These are phyloP conservation scores for Bombus cullumanus DNA, from an alignment of 1,140 invertebrate genomes.

Conservation along the genomic window DNA sequence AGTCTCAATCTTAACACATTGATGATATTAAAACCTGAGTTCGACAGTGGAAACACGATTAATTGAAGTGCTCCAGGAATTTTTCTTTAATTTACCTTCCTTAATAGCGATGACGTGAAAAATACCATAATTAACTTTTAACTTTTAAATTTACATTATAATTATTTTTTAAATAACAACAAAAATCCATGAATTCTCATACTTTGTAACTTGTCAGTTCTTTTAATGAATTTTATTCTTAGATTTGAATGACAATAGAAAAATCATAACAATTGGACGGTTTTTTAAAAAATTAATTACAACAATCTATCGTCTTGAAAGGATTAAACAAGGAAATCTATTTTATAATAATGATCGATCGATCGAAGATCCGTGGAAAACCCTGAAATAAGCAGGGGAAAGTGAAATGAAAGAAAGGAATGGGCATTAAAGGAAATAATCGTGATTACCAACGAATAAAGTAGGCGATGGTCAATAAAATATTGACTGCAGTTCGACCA, in stretches of 20 bases:
- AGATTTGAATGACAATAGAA: background rate
- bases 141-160: too few relatives aligned
- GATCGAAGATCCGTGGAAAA: background rate
- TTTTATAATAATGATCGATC: background rate
- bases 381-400: too few relatives aligned
- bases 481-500: constrained; percentile 13
- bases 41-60: background rate
- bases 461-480: constrained; percentile 23
- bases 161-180: background rate
- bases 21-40: constrained; percentile 10
- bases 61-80: background rate
- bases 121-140: background rate
- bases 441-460: constrained; percentile 19
- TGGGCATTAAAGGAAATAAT: background rate
- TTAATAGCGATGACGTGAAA: background rate
- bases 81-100: background rate
- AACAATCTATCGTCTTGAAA: background rate
- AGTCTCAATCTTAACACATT: constrained; percentile 11
- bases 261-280: background rate
- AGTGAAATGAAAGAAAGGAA: background rate
- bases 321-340: background rate
- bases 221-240: background rate
- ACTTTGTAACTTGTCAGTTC: background rate
- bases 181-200: background rate
- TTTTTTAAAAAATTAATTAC: background rate